phyloP scores from a whole-genome alignment of 2,113 vertebrate genomes.

The Galeopterus variegatus region DNA sequence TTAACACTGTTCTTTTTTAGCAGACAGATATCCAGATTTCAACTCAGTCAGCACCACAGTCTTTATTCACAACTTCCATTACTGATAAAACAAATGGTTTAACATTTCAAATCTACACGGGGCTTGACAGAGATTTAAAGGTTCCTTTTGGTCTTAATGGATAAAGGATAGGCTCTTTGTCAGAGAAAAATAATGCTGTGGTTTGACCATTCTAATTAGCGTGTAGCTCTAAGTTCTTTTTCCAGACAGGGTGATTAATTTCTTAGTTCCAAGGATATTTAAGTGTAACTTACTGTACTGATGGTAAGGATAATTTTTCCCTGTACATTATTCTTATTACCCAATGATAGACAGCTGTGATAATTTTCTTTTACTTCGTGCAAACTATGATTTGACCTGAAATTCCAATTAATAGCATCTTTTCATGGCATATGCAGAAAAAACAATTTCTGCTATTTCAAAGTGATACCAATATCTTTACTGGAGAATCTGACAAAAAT shows the following conservation, averaged over 20 bases:
- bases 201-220: background rate
- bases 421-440: background rate
- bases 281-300: background rate
- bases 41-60: background rate
- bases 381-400: conserved; percentile 52
- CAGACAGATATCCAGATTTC: conserved; percentile 50
- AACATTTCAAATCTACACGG: background rate
- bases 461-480: background rate
- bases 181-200: conserved; percentile 30
- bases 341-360: background rate
- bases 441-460: conserved; percentile 39
- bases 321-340: conserved; percentile 16
- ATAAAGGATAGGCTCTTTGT: conserved; percentile 30
- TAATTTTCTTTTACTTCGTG: conserved; percentile 57
- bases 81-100: conserved; percentile 38
- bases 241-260: background rate
- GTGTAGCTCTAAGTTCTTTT: background rate
- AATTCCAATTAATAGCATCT: conserved; percentile 43
- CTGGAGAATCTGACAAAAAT: conserved; percentile 32
- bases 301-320: background rate
- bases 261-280: conserved; percentile 18
- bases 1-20: background rate
- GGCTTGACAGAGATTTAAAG: conserved; percentile 48
- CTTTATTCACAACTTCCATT: conserved; percentile 20
- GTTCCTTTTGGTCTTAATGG: conserved; percentile 25